These are phyloP conservation scores for Ctenochaetus hawaiiensis DNA, from an alignment of 2,797 vertebrate genomes.

Conservation along the genomic window DNA sequence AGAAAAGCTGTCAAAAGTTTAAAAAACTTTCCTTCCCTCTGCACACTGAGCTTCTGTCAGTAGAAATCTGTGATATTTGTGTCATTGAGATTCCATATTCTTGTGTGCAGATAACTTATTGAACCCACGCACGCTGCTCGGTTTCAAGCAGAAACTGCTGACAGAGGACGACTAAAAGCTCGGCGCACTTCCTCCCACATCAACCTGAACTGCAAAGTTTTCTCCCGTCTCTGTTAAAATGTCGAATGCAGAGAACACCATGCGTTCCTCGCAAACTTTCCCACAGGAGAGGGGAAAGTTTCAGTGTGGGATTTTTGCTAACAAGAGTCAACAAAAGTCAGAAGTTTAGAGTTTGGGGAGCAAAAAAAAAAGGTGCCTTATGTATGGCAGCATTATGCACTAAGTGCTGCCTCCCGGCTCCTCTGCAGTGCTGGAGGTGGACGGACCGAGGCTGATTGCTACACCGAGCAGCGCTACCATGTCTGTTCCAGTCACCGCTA, in stretches of 20 bases:
- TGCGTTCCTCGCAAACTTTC: constrained; percentile 55
- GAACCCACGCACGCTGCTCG: constrained; percentile 70
- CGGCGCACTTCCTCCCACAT: constrained; percentile 60
- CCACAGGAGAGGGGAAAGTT: constrained; percentile 27
- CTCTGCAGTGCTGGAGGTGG: constrained; percentile 27
- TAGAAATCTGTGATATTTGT: constrained; percentile 61
- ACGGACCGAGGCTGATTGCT: constrained; percentile 24
- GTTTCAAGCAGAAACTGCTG: constrained; percentile 69
- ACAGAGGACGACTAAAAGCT: constrained; percentile 72
- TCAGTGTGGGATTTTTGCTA: constrained; percentile 27
- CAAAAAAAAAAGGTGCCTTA: constrained; percentile 19
- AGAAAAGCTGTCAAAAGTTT: constrained; percentile 37
- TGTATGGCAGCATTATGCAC: background rate
- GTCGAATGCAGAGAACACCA: constrained; percentile 20
- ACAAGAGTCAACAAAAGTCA: constrained; percentile 38
- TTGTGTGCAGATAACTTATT: constrained; percentile 58
- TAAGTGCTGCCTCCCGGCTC: constrained; percentile 15
- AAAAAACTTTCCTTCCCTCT: constrained; percentile 18
- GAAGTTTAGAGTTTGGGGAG: constrained; percentile 33
- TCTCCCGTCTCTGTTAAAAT: constrained; percentile 40
- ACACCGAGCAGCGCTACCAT: background rate
- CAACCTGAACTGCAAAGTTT: constrained; percentile 52
- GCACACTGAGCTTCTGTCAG: constrained; percentile 33
- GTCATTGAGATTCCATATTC: constrained; percentile 62
- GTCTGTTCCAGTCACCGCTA: constrained; percentile 46